Evolutionary conservation across 2,888 invertebrate species (phyloP), one percentile per base, ranked within the genome.

Genomic region (Enchytraeus crypticus): DNA sequence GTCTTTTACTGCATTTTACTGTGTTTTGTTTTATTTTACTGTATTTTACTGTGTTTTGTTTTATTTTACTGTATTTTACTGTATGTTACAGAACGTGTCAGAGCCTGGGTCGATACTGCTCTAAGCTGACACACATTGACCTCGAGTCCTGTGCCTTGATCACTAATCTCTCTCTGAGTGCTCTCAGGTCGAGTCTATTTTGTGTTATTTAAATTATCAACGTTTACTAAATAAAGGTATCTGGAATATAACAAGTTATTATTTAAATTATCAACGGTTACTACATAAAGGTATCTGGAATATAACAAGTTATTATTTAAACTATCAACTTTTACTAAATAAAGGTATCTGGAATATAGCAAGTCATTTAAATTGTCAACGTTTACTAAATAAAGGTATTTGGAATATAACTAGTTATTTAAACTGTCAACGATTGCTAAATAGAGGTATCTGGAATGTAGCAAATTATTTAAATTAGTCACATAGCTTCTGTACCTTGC

Each of bases 101-200:
- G 74, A 90, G 90, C 60, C 84, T 98, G 69, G 92, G 93, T 71
- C 85, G 85, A 72, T 84, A 89, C 78, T 95, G 96, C 81, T 84
- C 85, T 70, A 76, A 79, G 62, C 68, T 82, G 60, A 64, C 68
- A 30, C 72, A 75, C 57, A 84, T 99, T 75, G 92, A 96, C 80
- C 82, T 98, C 73, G 92, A 92, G 73, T 95, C 96, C 47, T 97
- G 97, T 81, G 86, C 89, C 32, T 87, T 88, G 72, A 88, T 98
- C 72, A 89, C 93, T 51, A 96, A 98, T 81, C 84, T 88, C 77
- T 90, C 96, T 38, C 83, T 98, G 66, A 92, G 90, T 80, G 87
- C 89, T 53, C 82, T 98, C 60, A 88, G 82, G 82, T 83, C 72
- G 64, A 27, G 2, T 45, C 5, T 38, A 30, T 21, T 45, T 30